Evolutionary conservation across 2,113 vertebrate genomes (phyloP).

Genomic region (Phylloscopus whistleri): DNA sequence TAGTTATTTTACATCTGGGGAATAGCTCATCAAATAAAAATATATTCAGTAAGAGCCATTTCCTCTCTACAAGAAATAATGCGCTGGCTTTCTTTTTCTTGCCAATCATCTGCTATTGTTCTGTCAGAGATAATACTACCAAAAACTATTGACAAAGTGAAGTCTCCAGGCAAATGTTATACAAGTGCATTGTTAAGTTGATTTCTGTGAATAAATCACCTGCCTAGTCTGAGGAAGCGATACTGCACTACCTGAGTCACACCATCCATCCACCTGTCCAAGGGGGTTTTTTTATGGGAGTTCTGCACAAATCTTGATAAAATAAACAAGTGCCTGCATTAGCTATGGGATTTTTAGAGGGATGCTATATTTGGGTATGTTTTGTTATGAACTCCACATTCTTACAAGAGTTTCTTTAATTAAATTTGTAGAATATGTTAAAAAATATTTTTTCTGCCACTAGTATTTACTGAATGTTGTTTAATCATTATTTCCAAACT

Average conservation of each 20-base stretch:
- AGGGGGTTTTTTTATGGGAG: not conserved
- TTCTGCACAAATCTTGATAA: not conserved
- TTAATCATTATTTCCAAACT: not conserved
- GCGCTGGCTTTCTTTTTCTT: not conserved
- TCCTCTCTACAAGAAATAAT: not conserved
- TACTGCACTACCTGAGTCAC: not conserved
- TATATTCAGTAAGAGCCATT: not conserved
- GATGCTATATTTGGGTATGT: rapidly evolving
- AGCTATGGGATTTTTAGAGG: not conserved
- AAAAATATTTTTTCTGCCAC: not conserved
- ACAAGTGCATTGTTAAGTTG: not conserved
- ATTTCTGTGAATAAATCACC: not conserved
- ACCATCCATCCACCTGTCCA: not conserved
- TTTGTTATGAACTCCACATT: not conserved
- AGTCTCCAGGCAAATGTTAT: not conserved
- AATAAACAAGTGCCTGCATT: not conserved
- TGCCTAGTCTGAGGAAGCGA: not conserved
- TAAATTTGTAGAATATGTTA: not conserved
- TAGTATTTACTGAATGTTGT: not conserved
- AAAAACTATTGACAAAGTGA: slow-evolving; percentile 32
- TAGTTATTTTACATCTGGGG: slow-evolving; percentile 34
- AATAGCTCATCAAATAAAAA: slow-evolving; percentile 41
- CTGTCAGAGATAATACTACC: slow-evolving; percentile 33
- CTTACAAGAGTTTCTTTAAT: not conserved
- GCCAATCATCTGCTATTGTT: slow-evolving; percentile 44